Conservation (phyloP, 2,797 vertebrate species). For the Pangasius mekongensis region DNA sequence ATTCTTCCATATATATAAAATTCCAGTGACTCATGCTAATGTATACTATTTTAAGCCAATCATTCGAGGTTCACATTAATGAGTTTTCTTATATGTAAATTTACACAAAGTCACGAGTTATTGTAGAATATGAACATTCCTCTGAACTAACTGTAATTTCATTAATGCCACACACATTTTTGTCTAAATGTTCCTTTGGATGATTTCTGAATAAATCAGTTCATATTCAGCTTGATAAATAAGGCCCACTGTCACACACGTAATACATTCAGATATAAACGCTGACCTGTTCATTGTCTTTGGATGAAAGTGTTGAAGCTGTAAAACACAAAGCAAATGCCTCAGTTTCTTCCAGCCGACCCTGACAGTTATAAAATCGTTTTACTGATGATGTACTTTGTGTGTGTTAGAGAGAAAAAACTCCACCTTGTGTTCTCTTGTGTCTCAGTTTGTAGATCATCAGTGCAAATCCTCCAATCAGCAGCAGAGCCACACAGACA, state of each 20-base stretch:
- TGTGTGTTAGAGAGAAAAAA: background rate
- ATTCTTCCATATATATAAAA: background rate
- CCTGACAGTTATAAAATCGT: background rate
- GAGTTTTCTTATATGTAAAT: background rate
- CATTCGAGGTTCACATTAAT: background rate
- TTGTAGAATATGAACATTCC: background rate
- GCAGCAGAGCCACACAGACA: slow-evolving; percentile 13
- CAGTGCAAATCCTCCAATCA: slow-evolving; percentile 20
- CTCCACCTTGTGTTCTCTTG: background rate
- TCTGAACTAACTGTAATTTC: background rate
- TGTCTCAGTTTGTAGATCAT: slow-evolving; percentile 24
- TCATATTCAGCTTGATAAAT: background rate
- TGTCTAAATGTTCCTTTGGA: background rate
- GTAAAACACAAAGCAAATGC: background rate
- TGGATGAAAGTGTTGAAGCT: background rate
- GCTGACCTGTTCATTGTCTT: background rate
- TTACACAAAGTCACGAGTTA: background rate
- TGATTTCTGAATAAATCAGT: background rate
- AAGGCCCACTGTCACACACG: background rate
- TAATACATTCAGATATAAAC: background rate
- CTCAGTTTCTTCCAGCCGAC: background rate
- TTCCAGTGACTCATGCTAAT: background rate
- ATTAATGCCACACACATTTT: background rate
- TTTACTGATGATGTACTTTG: too few species aligned
- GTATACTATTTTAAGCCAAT: too few species aligned